Evolutionary conservation across 2,113 vertebrate species (phyloP).

Genomic region (Nestor notabilis): DNA sequence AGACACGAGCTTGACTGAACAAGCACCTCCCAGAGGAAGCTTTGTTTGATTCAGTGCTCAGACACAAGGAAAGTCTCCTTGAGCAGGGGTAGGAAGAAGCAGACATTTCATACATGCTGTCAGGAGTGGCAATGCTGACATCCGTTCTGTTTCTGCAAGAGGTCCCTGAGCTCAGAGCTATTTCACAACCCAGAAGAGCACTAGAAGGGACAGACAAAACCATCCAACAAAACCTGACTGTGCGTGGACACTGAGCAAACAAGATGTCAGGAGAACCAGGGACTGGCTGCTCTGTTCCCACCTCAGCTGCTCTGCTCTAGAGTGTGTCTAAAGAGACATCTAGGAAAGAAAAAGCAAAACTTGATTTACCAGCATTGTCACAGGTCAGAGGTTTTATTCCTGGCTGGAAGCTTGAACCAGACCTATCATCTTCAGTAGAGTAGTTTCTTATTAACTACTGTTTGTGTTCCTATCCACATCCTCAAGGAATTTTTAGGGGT

Average conservation of each 20-base stretch:
- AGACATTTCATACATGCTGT: background rate
- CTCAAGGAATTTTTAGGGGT: background rate
- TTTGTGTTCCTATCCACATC: background rate
- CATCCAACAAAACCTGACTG: background rate
- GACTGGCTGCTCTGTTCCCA: background rate
- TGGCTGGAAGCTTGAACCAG: background rate
- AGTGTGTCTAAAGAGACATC: background rate
- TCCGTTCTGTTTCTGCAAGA: background rate
- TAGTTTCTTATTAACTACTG: background rate
- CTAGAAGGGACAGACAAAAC: background rate
- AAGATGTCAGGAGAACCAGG: background rate
- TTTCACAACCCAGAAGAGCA: background rate
- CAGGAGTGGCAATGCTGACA: background rate
- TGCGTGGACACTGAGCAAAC: background rate
- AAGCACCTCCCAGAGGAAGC: background rate
- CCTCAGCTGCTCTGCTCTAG: background rate
- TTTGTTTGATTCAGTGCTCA: background rate
- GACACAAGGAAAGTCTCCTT: background rate
- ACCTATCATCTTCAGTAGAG: background rate
- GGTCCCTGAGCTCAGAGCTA: background rate
- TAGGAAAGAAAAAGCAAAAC: background rate
- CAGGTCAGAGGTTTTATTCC: background rate
- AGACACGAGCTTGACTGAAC: accelerated
- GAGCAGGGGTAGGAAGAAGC: accelerated
- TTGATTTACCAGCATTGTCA: background rate